Evolutionary conservation across 2,113 vertebrate species (phyloP).

Genomic region (Neogobius melanostomus): DNA sequence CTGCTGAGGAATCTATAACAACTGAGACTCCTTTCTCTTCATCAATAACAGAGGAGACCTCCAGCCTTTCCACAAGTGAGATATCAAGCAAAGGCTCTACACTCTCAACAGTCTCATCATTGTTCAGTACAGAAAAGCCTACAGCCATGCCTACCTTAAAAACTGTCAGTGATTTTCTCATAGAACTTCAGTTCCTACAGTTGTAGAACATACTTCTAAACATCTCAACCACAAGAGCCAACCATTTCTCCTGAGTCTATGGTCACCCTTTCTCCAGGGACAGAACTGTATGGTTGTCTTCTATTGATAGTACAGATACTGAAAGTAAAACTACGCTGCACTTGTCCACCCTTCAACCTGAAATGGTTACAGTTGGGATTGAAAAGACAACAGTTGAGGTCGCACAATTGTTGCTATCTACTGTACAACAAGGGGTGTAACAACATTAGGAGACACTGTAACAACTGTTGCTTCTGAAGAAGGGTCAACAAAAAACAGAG

Average conservation of each 20-base stretch:
- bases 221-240: no score
- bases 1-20: neutral
- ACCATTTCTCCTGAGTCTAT: no score
- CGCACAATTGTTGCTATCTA: no score
- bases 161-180: no score
- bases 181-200: no score
- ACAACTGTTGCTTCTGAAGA: neutral
- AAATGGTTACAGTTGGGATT: neutral
- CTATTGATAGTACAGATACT: neutral
- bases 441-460: neutral
- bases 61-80: neutral
- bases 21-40: neutral
- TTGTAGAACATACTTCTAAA: no score
- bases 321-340: neutral
- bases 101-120: conserved; percentile 1
- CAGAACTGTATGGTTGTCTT: neutral
- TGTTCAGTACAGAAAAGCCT: conserved; percentile 1
- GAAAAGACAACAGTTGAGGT: no score
- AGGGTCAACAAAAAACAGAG: neutral
- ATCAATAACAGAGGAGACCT: neutral
- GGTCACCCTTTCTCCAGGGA: no score
- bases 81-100: neutral
- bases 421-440: neutral
- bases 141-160: no score
- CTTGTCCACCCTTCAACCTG: neutral